A percentile compares a stretch with the other conserved stretches of the same genome.
These are phyloP conservation scores for Stictonetta naevosa DNA, from an alignment of 2,113 vertebrate species.

Conservation along the genomic window DNA sequence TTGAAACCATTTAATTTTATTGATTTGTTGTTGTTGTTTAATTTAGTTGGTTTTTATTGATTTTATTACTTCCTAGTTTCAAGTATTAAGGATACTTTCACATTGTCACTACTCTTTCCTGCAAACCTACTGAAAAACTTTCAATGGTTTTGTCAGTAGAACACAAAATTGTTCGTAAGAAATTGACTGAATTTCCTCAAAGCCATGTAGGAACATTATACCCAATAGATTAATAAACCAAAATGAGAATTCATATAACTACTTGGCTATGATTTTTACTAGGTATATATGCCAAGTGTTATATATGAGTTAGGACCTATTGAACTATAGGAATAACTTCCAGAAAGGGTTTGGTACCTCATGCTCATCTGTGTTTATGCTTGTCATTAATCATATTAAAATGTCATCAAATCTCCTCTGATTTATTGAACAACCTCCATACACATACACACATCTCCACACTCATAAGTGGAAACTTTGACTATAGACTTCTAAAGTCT, in stretches of 20 bases:
- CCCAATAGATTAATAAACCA: not conserved
- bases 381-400: not conserved
- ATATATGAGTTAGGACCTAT: not conserved
- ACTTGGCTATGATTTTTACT: not conserved
- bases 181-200: not conserved
- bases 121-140: not conserved
- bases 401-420: not conserved
- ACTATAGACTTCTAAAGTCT: not conserved
- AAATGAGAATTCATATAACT: not conserved
- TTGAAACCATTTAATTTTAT: not conserved
- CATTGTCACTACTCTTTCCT: not conserved
- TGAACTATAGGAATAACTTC: not conserved
- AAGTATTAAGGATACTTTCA: not conserved
- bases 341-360: not conserved
- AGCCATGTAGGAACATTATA: not conserved
- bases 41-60: not conserved
- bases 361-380: rapidly evolving
- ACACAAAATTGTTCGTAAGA: not conserved
- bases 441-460: rapidly evolving
- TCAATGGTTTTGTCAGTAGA: not conserved
- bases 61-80: not conserved
- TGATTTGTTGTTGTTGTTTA: not conserved
- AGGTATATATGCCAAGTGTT: not conserved
- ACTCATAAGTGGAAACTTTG: not conserved
- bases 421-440: not conserved